A percentile compares a stretch with the other conserved stretches of the same genome.
Evolutionary conservation across 2,888 invertebrate genomes (phyloP).

Genomic region (Meteorus colon): DNA sequence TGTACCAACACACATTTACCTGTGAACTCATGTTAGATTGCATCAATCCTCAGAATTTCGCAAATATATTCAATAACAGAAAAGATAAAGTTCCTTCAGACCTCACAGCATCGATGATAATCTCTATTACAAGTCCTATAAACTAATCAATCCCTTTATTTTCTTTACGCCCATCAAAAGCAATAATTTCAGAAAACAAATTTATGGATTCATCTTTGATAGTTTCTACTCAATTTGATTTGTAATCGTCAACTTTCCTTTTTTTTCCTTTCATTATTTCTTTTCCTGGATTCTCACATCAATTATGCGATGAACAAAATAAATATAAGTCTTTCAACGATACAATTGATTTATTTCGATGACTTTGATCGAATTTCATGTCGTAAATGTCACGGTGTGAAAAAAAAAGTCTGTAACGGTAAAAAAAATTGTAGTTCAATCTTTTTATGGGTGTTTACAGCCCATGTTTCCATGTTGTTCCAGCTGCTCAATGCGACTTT

Average conservation of each 20-base stretch:
- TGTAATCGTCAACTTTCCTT: neutral
- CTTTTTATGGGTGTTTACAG: slow-evolving; percentile 8
- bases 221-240: neutral
- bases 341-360: slow-evolving; percentile 7
- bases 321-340: neutral
- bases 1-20: slow-evolving; percentile 70
- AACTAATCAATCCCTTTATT: too few species aligned
- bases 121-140: too few species aligned
- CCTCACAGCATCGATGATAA: too few species aligned
- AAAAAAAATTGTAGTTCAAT: neutral
- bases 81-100: slow-evolving; percentile 31
- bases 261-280: neutral
- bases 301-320: neutral
- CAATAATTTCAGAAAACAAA: neutral
- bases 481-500: neutral
- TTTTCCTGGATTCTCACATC: neutral
- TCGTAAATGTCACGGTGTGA: neutral
- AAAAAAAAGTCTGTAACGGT: neutral
- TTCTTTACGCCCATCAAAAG: neutral
- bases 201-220: neutral
- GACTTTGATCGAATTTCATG: neutral
- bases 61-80: slow-evolving; percentile 35
- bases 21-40: slow-evolving; percentile 70
- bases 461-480: neutral
- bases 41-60: slow-evolving; percentile 38